Percentiles rank a stretch among this genome's conserved stretches.
phyloP scores from a whole-genome alignment of 2,797 vertebrate genomes.

The Melanotaenia boesemani region DNA sequence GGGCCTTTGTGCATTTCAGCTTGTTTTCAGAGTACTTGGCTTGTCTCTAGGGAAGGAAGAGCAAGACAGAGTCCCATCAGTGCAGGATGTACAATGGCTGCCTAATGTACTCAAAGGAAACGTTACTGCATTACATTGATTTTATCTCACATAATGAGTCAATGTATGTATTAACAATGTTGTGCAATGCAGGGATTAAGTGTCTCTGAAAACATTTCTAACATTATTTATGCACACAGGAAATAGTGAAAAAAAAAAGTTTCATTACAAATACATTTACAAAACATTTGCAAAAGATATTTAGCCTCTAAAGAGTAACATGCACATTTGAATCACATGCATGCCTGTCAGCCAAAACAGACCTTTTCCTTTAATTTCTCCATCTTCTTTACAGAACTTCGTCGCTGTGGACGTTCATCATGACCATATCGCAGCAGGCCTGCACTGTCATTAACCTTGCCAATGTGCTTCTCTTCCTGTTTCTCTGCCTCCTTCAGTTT shows the following conservation, averaged over 20 bases:
- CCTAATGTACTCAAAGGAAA: conserved; percentile 44
- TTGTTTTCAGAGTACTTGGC: conserved; percentile 99
- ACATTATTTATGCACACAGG: conserved; percentile 18
- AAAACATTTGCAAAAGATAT: not conserved
- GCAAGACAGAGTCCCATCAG: conserved; percentile 44
- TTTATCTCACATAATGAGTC: conserved; percentile 31
- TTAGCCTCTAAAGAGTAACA: not conserved
- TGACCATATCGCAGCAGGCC: conserved; percentile 89
- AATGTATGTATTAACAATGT: conserved; percentile 15
- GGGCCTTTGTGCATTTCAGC: conserved; percentile 97
- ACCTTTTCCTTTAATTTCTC: conserved; percentile 99
- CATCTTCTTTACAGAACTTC: conserved; percentile 97
- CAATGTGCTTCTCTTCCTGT: conserved; percentile 95
- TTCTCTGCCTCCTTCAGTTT: conserved; percentile 97
- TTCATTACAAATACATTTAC: conserved; percentile 17
- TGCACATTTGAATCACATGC: not conserved
- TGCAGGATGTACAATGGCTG: conserved; percentile 44
- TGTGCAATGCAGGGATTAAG: not conserved
- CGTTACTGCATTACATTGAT: conserved; percentile 41
- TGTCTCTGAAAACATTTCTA: not conserved
- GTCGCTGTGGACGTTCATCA: conserved; percentile 91
- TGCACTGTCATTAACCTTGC: conserved; percentile 88
- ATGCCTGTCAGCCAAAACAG: conserved; percentile 6
- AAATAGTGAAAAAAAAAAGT: conserved; percentile 9
- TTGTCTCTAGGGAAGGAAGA: conserved; percentile 87